Conservation (phyloP, 2,888 invertebrate genomes). For the Lumbricus terrestris region DNA sequence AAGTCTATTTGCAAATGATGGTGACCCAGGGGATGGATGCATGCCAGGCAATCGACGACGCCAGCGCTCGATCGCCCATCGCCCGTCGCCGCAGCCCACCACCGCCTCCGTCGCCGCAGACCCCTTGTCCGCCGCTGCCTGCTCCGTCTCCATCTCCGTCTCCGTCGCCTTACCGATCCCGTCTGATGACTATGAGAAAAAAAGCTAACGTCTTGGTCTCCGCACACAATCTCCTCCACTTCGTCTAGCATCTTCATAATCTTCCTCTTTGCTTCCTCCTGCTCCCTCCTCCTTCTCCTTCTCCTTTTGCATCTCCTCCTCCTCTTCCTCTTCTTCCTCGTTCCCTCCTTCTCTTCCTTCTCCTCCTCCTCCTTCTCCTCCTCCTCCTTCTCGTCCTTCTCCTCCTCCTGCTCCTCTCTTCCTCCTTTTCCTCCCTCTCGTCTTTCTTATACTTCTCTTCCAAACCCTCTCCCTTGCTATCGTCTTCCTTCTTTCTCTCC, state of each 20-base stretch:
- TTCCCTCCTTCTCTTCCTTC: background rate
- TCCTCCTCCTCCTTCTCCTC: no score
- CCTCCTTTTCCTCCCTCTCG: background rate
- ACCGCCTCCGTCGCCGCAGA: no score
- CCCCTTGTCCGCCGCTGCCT: background rate
- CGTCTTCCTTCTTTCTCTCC: background rate
- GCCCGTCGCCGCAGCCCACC: no score
- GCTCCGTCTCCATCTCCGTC: background rate
- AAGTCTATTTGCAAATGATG: constrained; percentile 3
- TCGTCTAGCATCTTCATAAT: background rate
- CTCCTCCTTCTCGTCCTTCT: no score
- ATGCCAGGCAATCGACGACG: background rate
- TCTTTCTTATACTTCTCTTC: background rate
- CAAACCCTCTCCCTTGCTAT: background rate
- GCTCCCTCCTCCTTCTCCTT: background rate
- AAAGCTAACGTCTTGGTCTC: background rate
- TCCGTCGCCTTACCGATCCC: background rate
- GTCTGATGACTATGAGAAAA: background rate
- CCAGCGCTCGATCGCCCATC: background rate
- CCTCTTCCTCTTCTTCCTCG: background rate
- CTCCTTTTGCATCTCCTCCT: background rate
- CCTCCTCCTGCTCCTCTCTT: no score
- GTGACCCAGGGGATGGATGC: background rate
- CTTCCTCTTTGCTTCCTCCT: background rate
- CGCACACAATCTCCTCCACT: background rate